These are phyloP conservation scores for Pandion haliaetus DNA, from an alignment of 2,113 vertebrate genomes.

Conservation along the genomic window DNA sequence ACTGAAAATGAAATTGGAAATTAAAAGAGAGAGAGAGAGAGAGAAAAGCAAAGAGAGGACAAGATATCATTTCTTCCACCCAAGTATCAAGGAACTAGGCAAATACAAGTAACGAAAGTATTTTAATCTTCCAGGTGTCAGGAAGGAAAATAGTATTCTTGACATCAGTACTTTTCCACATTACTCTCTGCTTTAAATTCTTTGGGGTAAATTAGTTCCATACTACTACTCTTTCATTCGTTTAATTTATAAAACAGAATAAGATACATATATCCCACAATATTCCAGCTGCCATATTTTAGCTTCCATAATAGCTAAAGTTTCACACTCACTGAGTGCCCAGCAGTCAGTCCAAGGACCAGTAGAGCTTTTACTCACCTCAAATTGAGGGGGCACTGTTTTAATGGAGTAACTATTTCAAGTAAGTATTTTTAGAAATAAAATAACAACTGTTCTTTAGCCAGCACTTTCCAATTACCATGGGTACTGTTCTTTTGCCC, in stretches of 20 bases:
- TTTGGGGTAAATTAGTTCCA: background rate
- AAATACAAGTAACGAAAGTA: background rate
- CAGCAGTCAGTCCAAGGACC: background rate
- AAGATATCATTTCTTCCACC: background rate
- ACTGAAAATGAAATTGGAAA: background rate
- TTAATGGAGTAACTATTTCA: background rate
- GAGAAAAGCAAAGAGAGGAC: background rate
- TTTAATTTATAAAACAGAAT: background rate
- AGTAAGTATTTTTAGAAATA: background rate
- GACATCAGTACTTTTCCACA: background rate
- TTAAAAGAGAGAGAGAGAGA: background rate
- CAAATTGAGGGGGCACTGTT: background rate
- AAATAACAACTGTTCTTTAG: background rate
- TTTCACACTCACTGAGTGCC: background rate
- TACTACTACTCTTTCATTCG: background rate
- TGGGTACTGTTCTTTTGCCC: background rate
- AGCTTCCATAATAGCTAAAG: background rate
- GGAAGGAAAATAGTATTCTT: background rate
- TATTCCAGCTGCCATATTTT: background rate
- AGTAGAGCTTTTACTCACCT: background rate
- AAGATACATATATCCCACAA: background rate
- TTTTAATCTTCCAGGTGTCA: background rate
- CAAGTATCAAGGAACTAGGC: background rate
- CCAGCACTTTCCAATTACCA: background rate
- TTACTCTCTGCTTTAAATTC: background rate